A percentile compares a stretch with the other conserved stretches of the same genome.
Evolutionary conservation across 2,888 invertebrate species (phyloP).

Genomic region (Seira ritae): DNA sequence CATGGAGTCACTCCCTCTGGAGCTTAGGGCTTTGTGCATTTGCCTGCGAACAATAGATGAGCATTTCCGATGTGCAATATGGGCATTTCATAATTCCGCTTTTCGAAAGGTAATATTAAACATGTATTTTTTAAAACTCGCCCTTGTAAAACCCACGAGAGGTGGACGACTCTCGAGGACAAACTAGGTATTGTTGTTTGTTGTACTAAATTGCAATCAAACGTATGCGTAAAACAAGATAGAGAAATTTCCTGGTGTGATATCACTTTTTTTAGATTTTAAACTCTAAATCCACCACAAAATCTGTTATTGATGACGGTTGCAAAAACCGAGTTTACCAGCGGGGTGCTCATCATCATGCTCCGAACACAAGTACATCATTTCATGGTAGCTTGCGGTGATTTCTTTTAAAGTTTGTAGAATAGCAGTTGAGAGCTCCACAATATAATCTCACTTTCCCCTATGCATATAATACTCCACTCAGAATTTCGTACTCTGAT

Average conservation of each 20-base stretch:
- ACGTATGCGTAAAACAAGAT: slow-evolving; percentile 41
- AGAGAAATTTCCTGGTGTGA: slow-evolving; percentile 44
- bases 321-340: slow-evolving; percentile 56
- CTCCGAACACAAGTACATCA: too few species aligned
- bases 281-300: slow-evolving; percentile 51
- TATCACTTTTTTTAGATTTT: slow-evolving; percentile 45
- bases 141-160: slow-evolving; percentile 3
- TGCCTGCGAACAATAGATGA: slow-evolving; percentile 68
- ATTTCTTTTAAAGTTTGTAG: too few species aligned
- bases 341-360: slow-evolving; percentile 29
- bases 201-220: slow-evolving; percentile 49
- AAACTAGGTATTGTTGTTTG: slow-evolving; percentile 44
- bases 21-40: slow-evolving; percentile 61
- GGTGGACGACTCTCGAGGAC: slow-evolving; percentile 24
- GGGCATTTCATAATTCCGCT: not conserved
- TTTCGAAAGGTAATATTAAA: not conserved
- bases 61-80: slow-evolving; percentile 41
- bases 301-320: slow-evolving; percentile 56
- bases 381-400: too few species aligned
- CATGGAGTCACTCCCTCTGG: slow-evolving; percentile 55
- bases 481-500: too few species aligned
- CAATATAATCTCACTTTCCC: too few species aligned
- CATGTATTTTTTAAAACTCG: slow-evolving; percentile 25
- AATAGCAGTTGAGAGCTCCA: too few species aligned
- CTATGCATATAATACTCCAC: too few species aligned